Evolutionary conservation across 1,140 invertebrate genomes (phyloP).

Genomic region (Pectinophora gossypiella): DNA sequence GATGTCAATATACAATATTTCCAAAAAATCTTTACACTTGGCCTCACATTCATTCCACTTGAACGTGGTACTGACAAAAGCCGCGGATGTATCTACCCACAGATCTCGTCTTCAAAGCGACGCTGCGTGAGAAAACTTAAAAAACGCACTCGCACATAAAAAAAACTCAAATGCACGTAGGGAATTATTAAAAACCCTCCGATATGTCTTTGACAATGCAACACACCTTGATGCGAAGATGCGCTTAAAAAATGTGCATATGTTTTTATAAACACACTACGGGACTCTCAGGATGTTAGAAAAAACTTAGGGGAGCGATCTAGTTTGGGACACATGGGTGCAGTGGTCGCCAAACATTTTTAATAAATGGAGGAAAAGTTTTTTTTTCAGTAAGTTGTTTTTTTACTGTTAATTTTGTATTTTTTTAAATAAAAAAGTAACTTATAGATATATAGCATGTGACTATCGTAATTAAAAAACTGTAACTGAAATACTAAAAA

Average conservation of each 20-base stretch:
- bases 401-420: too few species aligned
- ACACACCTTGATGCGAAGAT: constrained; percentile 58
- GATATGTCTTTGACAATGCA: constrained; percentile 59
- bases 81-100: constrained; percentile 70
- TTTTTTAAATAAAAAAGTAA: too few species aligned
- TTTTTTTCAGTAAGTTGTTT: too few species aligned
- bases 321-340: constrained; percentile 7
- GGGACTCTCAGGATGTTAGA: constrained; percentile 29
- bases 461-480: too few species aligned
- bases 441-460: too few species aligned
- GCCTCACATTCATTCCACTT: constrained; percentile 33
- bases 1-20: background rate
- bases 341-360: constrained; percentile 28
- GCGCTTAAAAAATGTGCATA: constrained; percentile 69
- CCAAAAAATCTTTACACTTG: background rate
- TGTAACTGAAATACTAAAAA: too few species aligned
- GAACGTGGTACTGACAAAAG: constrained; percentile 47
- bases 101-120: constrained; percentile 55
- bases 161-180: constrained; percentile 39
- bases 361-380: too few species aligned
- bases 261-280: constrained; percentile 66
- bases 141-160: constrained; percentile 67
- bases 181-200: constrained; percentile 58
- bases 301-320: constrained; percentile 41
- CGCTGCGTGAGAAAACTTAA: constrained; percentile 69